Evolutionary conservation across 2,888 invertebrate species (phyloP).

Genomic region (Girardia tigrina): DNA sequence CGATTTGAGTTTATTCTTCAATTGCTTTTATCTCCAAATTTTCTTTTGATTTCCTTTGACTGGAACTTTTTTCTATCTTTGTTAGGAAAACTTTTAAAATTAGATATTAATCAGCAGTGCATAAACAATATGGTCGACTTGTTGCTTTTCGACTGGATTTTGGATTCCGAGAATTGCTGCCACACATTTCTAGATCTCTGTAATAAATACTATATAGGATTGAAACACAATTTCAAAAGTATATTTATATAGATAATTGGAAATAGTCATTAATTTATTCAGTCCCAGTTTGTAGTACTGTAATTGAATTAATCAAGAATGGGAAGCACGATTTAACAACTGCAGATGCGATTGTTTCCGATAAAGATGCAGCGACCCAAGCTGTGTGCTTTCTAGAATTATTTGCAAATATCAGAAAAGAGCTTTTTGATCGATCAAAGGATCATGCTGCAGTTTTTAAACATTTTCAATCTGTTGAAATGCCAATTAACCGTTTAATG

Average conservation of each 20-base stretch:
- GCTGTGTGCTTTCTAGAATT: background rate
- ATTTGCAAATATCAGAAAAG: background rate
- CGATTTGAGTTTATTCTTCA: background rate
- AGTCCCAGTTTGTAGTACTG: background rate
- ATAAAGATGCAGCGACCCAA: conserved; percentile 10
- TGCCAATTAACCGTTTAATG: background rate
- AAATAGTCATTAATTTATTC: background rate
- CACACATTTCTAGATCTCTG: background rate
- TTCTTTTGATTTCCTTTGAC: background rate
- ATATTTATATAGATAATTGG: background rate
- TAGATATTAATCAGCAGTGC: background rate
- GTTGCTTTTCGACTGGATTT: background rate
- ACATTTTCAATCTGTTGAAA: background rate
- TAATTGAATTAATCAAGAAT: background rate
- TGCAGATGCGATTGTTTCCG: background rate
- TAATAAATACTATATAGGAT: background rate
- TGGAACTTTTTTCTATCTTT: background rate
- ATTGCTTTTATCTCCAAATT: background rate
- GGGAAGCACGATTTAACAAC: background rate
- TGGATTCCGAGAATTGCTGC: conserved; percentile 13
- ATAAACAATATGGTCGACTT: background rate
- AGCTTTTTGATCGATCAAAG: background rate
- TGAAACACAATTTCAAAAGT: background rate
- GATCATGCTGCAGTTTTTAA: background rate
- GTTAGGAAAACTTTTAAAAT: background rate